phyloP scores from a whole-genome alignment of 2,888 invertebrate genomes.

The Macrophya alboannulata region DNA sequence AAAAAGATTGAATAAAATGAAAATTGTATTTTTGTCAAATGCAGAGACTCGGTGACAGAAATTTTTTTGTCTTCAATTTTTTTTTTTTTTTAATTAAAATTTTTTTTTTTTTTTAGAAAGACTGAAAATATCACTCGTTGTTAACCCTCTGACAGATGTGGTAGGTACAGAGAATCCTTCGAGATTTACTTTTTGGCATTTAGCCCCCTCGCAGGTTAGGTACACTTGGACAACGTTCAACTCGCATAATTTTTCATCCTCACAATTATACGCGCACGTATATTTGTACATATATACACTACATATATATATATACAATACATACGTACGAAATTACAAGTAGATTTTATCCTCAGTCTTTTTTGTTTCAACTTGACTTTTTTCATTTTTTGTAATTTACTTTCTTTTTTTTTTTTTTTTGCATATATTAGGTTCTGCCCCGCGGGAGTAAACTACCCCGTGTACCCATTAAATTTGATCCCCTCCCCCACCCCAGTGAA shows the following conservation, averaged over 20 bases:
- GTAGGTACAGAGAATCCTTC: conserved; percentile 30
- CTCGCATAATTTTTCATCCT: conserved; percentile 49
- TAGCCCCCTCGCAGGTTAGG: conserved; percentile 26
- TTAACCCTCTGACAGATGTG: conserved; percentile 46
- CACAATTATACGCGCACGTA: background rate
- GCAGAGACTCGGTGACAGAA: conserved; percentile 11
- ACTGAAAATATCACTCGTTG: conserved; percentile 32
- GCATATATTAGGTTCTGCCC: background rate
- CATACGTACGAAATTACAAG: background rate
- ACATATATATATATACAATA: background rate
- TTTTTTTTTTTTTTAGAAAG: background rate
- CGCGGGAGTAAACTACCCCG: no score
- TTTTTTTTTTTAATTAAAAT: background rate
- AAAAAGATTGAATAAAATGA: no score
- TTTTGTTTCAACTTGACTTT: background rate
- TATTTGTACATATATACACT: background rate
- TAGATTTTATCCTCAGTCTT: background rate
- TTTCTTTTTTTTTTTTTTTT: background rate
- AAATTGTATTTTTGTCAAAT: conserved; percentile 28
- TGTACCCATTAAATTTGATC: no score
- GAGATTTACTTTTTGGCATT: conserved; percentile 54
- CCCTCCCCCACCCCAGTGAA: background rate
- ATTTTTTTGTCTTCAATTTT: background rate
- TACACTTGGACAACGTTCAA: conserved; percentile 50
- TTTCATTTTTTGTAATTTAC: background rate